Conservation (phyloP, 2,113 vertebrate genomes). For the Hyperopisus bebe region DNA sequence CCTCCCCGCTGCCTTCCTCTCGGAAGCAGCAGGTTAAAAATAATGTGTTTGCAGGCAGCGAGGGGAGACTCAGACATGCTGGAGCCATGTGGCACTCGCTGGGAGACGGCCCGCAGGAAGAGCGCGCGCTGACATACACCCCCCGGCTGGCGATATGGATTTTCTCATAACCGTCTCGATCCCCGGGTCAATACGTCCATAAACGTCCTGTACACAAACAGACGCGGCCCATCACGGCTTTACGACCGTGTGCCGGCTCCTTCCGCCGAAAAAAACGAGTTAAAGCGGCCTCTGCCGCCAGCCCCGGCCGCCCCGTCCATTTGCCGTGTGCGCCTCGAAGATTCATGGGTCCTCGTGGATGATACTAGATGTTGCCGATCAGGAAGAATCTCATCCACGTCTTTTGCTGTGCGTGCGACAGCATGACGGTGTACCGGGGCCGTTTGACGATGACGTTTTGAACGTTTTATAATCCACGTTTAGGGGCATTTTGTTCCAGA, state of each 20-base stretch:
- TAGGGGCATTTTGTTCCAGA: background rate
- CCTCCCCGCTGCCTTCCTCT: slow-evolving; percentile 59
- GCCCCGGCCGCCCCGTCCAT: background rate
- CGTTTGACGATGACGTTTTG: background rate
- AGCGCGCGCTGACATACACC: slow-evolving; percentile 15
- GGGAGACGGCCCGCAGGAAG: slow-evolving; percentile 39
- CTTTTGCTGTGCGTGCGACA: background rate
- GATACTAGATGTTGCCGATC: background rate
- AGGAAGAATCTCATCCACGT: background rate
- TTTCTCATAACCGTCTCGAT: slow-evolving; percentile 36
- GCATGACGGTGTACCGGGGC: background rate
- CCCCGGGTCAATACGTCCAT: slow-evolving; percentile 51
- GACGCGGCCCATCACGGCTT: slow-evolving; percentile 47
- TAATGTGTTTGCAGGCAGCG: slow-evolving; percentile 66
- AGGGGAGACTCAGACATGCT: slow-evolving; percentile 62
- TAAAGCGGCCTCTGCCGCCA: slow-evolving; percentile 38
- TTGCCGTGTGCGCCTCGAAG: background rate
- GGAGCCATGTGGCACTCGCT: slow-evolving; percentile 59
- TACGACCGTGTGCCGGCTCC: slow-evolving; percentile 37
- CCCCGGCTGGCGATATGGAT: slow-evolving; percentile 47
- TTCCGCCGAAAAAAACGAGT: slow-evolving; percentile 34
- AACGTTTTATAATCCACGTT: background rate
- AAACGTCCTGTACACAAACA: slow-evolving; percentile 58
- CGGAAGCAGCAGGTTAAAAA: slow-evolving; percentile 69
- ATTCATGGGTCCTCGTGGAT: background rate